Base-by-base conservation (phyloP, 2,888 invertebrate species). In the Allolobophora icterica region DNA sequence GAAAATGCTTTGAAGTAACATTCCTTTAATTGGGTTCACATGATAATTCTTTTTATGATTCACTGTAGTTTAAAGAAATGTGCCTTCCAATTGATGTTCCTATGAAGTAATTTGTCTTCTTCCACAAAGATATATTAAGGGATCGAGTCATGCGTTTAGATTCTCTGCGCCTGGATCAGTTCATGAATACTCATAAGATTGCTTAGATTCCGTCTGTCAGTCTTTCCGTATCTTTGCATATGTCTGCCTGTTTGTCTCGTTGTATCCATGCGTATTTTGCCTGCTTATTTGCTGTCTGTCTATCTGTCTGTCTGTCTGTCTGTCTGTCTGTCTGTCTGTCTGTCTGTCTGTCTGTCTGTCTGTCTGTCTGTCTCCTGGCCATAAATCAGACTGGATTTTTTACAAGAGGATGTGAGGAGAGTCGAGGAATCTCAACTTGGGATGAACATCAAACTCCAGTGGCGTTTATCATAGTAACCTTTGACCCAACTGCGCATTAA, bases 381-480 rank as follows among this genome's bases (percentile, higher is more conserved):
- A 71, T n/a, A 71, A 71, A 71, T 71, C 30, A 71, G 30, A 71
- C 71, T 71, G 71, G 21, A 71, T n/a, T 71, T 52, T n/a, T 30
- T 30, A 30, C 11, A 71, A n/a, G 71, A 24, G n/a, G 71, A 71
- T 0, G 71, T n/a, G 30, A n/a, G n/a, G 17, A 71, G 52, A 87
- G 87, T 87, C n/a, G 13, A 19, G 42, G 45, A 89, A 19, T 38
- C 33, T 38, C 17, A 42, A 40, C 21, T n/a, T 35, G 5, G 24
- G 42, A 40, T 34, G 90, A 38, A 89, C 40, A 24, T 40, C 40
- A 34, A 89, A 30, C 89, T 89, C 89, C 89, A 34, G 89, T 38
- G 21, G 8, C 40, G 11, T 89, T 89, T 89, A 40, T 38, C 89
- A 40, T 40, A n/a, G 89, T 89, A 24, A 89, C 33, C 40, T 38